Base-by-base conservation (phyloP, 2,888 invertebrate genomes). In the Stenotaenia linearis region DNA sequence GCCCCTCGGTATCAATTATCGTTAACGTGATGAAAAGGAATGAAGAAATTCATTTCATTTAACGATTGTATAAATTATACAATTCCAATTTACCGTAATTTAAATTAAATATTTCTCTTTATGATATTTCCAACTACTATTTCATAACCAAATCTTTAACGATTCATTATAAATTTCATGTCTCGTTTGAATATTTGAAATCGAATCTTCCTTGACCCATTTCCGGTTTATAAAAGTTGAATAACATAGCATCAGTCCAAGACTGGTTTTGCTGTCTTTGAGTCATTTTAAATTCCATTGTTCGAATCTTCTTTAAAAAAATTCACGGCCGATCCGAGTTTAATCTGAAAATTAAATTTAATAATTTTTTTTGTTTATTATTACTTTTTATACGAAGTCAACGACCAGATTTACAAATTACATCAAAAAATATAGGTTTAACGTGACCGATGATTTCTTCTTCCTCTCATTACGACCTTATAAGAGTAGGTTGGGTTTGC, bases 201-300 rank as follows among this genome's bases (percentile, higher is more conserved):
- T 23, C 56, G 56, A 56, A 56, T 56, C 56, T 56, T 56, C 56
- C 56, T 56, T 56, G 56, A 56, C 56, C 56, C 56, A 56, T 56
- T 56, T 56, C 56, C 56, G 56, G 56, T 56, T 56, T 56, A 56
- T 56, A 23, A 21, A 56, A 56, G 56, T 56, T 56, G 56, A 56
- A 56, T 56, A 56, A 56, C 56, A 56, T 21, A 40, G 12, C 40
- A 40, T 40, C 40, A 9, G 1, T 56, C 7, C 21, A 56, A 56
- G 56, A 56, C 56, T 56, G 56, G 56, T 56, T 56, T 23, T 32
- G 32, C 9, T 32, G n/a, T 32, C 32, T 9, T 9, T 32, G 32
- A 4, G 4, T 32, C 9, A 32, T 32, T 32, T 9, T 32, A 32
- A 32, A 32, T 6, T 4, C 9, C 15, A 12, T 15, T 40, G 40